These are phyloP conservation scores for Toxonevra muliebris DNA, from an alignment of 2,888 invertebrate species.

Conservation along the genomic window DNA sequence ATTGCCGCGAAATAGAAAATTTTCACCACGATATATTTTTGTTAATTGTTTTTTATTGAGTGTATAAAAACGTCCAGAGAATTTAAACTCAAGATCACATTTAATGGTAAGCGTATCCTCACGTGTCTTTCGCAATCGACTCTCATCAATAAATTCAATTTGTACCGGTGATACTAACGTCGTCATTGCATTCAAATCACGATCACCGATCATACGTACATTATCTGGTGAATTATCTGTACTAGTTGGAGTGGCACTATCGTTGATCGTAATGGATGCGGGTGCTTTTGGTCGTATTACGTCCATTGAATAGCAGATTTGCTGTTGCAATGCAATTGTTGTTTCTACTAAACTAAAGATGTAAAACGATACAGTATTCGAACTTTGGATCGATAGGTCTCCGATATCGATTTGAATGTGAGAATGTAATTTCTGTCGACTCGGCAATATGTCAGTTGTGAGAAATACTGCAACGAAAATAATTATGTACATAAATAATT, in stretches of 20 bases:
- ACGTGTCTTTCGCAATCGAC: conserved; percentile 58
- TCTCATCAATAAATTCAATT: conserved; percentile 61
- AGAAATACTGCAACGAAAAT: conserved; percentile 67
- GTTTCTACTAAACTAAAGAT: conserved; percentile 62
- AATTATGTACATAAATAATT: too few species aligned
- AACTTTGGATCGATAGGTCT: conserved; percentile 58
- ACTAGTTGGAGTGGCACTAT: conserved; percentile 42
- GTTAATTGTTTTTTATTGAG: conserved; percentile 58
- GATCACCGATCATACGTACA: conserved; percentile 27
- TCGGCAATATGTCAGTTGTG: conserved; percentile 65
- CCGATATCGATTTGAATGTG: conserved; percentile 64
- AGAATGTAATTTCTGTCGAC: conserved; percentile 67
- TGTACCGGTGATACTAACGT: conserved; percentile 53
- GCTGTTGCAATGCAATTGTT: conserved; percentile 59
- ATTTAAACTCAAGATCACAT: conserved; percentile 61
- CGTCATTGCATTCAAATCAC: conserved; percentile 30
- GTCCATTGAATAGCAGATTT: conserved; percentile 61
- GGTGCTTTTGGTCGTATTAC: conserved; percentile 49
- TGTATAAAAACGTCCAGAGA: conserved; percentile 61
- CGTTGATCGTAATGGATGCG: conserved; percentile 36
- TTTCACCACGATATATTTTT: conserved; percentile 62
- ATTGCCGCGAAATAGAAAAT: conserved; percentile 62
- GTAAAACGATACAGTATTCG: conserved; percentile 59
- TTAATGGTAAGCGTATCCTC: conserved; percentile 57
- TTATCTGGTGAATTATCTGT: conserved; percentile 58